A percentile compares a stretch with the other conserved stretches of the same genome.
phyloP scores from a whole-genome alignment of 1,140 invertebrate genomes.

The Leptinotarsa defecta region DNA sequence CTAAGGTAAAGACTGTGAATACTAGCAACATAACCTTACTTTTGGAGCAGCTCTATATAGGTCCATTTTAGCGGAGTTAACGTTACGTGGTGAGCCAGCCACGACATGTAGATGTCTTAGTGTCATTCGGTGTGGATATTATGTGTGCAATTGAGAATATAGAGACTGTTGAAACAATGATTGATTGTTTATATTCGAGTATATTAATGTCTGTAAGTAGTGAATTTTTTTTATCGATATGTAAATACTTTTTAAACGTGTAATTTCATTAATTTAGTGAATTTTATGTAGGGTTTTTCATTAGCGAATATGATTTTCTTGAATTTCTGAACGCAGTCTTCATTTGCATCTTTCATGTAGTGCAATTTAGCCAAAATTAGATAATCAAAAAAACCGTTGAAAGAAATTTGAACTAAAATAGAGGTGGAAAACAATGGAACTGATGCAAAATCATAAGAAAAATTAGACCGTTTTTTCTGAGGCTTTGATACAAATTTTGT shows the following conservation, averaged over 20 bases:
- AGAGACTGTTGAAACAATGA: conserved; percentile 43
- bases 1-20: conserved; percentile 45
- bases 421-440: too few species aligned
- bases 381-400: background rate
- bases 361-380: background rate
- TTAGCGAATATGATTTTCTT: background rate
- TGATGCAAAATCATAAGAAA: too few species aligned
- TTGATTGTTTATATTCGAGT: conserved; percentile 32
- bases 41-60: conserved; percentile 40
- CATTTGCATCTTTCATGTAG: background rate
- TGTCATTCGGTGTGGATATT: conserved; percentile 40
- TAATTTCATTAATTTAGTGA: conserved; percentile 33
- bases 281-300: conserved; percentile 31
- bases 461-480: too few species aligned
- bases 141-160: conserved; percentile 51
- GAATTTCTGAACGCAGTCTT: background rate
- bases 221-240: conserved; percentile 36
- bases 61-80: background rate
- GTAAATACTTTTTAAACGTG: conserved; percentile 33
- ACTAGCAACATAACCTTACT: conserved; percentile 37
- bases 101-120: conserved; percentile 43
- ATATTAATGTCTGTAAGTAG: conserved; percentile 35
- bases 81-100: background rate
- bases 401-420: too few species aligned
- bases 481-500: too few species aligned